Evolutionary conservation across 2,888 invertebrate genomes (phyloP), one percentile per base, ranked within the genome.

Genomic region (Caenorhabditis angaria): DNA sequence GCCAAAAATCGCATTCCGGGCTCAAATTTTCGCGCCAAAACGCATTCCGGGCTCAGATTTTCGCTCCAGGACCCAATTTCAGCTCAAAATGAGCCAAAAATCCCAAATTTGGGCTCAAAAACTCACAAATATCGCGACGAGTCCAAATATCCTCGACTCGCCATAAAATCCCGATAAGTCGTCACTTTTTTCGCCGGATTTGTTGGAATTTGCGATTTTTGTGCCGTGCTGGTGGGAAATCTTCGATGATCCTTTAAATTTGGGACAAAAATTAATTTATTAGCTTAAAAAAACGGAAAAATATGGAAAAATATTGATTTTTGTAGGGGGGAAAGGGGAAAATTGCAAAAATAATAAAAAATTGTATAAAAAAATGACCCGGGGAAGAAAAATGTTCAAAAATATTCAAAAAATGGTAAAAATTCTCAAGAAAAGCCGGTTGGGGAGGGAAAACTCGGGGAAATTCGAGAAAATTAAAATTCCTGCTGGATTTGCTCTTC

Each of bases 121-220:
- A 29, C 57, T 50, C 58, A 65, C 67, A 64, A 61, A 8, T 66
- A 58, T 48, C 63, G 68, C 35, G 72, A 61, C n/a, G 61, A 18
- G n/a, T 68, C 68, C 55, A 58, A 25, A 51, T 65, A 65, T 41
- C 72, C 72, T 24, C 72, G 53, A 53, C 68, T 72, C 41, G 68
- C 72, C 72, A 72, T 65, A 24, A 72, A 68, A 35, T 72, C 72
- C 2, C 68, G 65, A 50, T 72, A 72, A 6, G 67, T 67, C 22
- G 68, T 72, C 25, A 68, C 68, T 53, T 68, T 72, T 47, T 58
- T 64, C 22, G 50, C 61, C 20, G 59, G 35, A 20, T 54, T 25
- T 10, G 59, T n/a, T n/a, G n/a, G n/a, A n/a, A n/a, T n/a, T n/a
- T n/a, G n/a, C n/a, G n/a, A n/a, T n/a, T n/a, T n/a, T n/a, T n/a